Base-by-base conservation (phyloP, 2,113 vertebrate species). In the Pedetes capensis region DNA sequence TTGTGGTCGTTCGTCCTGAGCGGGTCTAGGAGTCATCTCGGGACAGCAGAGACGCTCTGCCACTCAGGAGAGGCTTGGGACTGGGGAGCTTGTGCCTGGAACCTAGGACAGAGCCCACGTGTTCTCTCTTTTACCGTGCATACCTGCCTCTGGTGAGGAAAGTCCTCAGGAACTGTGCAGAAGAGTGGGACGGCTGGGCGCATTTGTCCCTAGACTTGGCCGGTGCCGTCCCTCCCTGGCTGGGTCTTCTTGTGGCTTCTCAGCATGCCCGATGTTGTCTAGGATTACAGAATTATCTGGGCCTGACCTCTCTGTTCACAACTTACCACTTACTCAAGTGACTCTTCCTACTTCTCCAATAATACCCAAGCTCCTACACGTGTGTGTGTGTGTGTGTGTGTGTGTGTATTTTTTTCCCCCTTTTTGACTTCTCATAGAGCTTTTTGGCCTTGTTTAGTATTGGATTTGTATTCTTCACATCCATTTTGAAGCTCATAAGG, bases 401-500 rank as follows among this genome's bases (percentile, higher is more conserved):
- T n/a, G n/a, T n/a, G n/a, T 11, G 34, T 25, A 34, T 20, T 68
- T 92, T 25, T 34, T 32, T 64, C 85, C 9, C 22, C 39, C 75
- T 29, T 68, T 18, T 64, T 92, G 55, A 42, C 51, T 68, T 39
- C 80, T 57, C 27, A 47, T 55, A 10, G 27, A 57, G 32, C 34
- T 75, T 34, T 42, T 82, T 80, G 32, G 49, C 53, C 87, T 68
- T 20, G 8, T 66, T 87, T 20, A 63, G 34, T 49, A 20, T 68
- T 87, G 44, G 42, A 49, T 87, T 51, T 74, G 44, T 79, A 71
- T 32, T 29, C 23, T 83, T 84, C 61, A 53, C 37, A 55, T 82
- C 18, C 75, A 66, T 49, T 75, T 92, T 87, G 95, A 93, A 91
- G n/a, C n/a, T n/a, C n/a, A n/a, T n/a, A n/a, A n/a, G n/a, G n/a